A percentile compares a stretch with the other conserved stretches of the same genome.
These are phyloP conservation scores for Ceyx melanurus DNA, from an alignment of 2,113 vertebrate species.

Conservation along the genomic window DNA sequence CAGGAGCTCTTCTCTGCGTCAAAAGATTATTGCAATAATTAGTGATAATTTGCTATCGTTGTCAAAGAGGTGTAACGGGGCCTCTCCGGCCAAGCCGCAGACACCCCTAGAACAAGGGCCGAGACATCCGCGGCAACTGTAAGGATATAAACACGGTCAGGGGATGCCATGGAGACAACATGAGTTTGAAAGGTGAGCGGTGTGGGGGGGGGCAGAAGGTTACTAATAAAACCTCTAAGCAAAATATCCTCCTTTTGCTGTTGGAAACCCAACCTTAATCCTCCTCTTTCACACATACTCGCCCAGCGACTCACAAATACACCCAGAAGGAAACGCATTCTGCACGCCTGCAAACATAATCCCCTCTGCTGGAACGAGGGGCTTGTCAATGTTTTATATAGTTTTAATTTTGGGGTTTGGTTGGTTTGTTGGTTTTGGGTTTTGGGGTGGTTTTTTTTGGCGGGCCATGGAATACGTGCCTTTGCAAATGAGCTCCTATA, in stretches of 20 bases:
- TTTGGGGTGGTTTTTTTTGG: not conserved
- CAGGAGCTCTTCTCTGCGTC: not conserved
- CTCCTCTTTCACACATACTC: not conserved
- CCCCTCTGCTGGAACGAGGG: constrained; percentile 1
- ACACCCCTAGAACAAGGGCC: not conserved
- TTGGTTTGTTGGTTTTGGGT: not conserved
- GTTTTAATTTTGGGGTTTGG: constrained; percentile 14
- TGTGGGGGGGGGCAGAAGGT: not conserved
- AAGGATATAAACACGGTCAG: not conserved
- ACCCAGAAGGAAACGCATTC: constrained; percentile 22
- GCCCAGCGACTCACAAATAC: not conserved
- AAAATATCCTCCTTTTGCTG: constrained; percentile 4
- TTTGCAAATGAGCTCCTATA: not conserved
- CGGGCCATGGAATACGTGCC: not conserved
- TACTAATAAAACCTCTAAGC: not conserved
- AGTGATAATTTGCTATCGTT: constrained; percentile 66
- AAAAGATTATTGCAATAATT: constrained; percentile 44
- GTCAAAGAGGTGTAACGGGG: constrained; percentile 58
- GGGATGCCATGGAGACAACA: not conserved
- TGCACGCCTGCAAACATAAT: constrained; percentile 2
- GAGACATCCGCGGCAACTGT: not conserved
- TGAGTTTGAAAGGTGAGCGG: not conserved
- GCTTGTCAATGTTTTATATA: constrained; percentile 41
- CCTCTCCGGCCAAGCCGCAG: constrained; percentile 44
- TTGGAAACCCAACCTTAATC: constrained; percentile 18